These are phyloP conservation scores for Lacanobia oleracea DNA, from an alignment of 2,888 invertebrate genomes.

Conservation along the genomic window DNA sequence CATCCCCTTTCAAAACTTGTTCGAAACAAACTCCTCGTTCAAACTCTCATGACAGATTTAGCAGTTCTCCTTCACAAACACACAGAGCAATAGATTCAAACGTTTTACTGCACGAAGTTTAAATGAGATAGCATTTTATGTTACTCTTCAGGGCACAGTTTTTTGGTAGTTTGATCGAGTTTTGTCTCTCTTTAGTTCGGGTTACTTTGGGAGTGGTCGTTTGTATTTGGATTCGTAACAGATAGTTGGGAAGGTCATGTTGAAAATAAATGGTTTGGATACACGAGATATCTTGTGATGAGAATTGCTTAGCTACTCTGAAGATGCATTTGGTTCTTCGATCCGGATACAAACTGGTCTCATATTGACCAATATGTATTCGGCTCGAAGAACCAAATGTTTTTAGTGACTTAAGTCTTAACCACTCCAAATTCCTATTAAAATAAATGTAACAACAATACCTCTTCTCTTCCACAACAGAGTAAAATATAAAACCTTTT, in stretches of 20 bases:
- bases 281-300: neutral
- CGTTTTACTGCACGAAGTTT: slow-evolving; percentile 69
- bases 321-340: neutral
- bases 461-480: neutral
- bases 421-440: neutral
- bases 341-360: too few species aligned
- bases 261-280: neutral
- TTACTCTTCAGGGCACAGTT: slow-evolving; percentile 58
- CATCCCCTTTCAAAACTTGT: slow-evolving; percentile 24
- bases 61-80: slow-evolving; percentile 37
- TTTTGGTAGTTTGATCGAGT: slow-evolving; percentile 70
- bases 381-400: slow-evolving; percentile 1
- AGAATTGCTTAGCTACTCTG: neutral
- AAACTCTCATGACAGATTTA: slow-evolving; percentile 57
- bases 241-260: slow-evolving; percentile 14
- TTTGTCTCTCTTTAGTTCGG: slow-evolving; percentile 50
- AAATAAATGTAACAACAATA: neutral
- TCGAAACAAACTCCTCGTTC: slow-evolving; percentile 25
- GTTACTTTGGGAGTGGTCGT: slow-evolving; percentile 36
- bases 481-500: slow-evolving; percentile 39
- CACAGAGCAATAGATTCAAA: slow-evolving; percentile 53
- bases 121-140: slow-evolving; percentile 73
- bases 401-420: neutral
- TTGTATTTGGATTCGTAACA: slow-evolving; percentile 29
- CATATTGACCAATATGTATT: too few species aligned